Evolutionary conservation across 1,140 invertebrate species (phyloP).

Genomic region (Rhyacophila brunnea): DNA sequence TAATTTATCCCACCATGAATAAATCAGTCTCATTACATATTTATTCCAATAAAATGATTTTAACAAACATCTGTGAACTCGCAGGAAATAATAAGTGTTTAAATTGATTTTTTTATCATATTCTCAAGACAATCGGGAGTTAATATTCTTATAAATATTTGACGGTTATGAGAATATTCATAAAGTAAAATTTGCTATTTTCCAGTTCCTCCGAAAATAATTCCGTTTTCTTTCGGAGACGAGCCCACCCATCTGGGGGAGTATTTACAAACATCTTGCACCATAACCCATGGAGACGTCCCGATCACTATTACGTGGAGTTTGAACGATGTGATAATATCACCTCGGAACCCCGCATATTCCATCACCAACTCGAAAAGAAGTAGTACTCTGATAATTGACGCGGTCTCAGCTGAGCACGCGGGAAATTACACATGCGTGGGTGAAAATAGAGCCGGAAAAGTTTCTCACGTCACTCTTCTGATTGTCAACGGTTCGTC

Average conservation of each 20-base stretch:
- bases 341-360: slow-evolving; percentile 58
- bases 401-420: slow-evolving; percentile 66
- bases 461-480: slow-evolving; percentile 60
- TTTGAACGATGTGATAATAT: slow-evolving; percentile 61
- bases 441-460: slow-evolving; percentile 72
- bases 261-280: slow-evolving; percentile 72
- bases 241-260: slow-evolving; percentile 70
- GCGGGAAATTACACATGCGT: slow-evolving; percentile 81
- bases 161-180: too few relatives aligned
- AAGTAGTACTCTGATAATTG: slow-evolving; percentile 70
- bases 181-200: slow-evolving; percentile 20
- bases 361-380: slow-evolving; percentile 65
- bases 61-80: too few relatives aligned
- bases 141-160: too few relatives aligned
- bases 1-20: too few relatives aligned
- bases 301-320: slow-evolving; percentile 78
- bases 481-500: slow-evolving; percentile 71
- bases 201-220: slow-evolving; percentile 60
- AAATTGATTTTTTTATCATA: too few relatives aligned
- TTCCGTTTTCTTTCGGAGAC: slow-evolving; percentile 61
- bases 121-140: too few relatives aligned
- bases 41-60: too few relatives aligned
- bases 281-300: slow-evolving; percentile 81
- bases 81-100: too few relatives aligned
- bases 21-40: too few relatives aligned